Evolutionary conservation across 2,888 invertebrate species (phyloP), one percentile per base, ranked within the genome.

Genomic region (Stictocephala bisonia): DNA sequence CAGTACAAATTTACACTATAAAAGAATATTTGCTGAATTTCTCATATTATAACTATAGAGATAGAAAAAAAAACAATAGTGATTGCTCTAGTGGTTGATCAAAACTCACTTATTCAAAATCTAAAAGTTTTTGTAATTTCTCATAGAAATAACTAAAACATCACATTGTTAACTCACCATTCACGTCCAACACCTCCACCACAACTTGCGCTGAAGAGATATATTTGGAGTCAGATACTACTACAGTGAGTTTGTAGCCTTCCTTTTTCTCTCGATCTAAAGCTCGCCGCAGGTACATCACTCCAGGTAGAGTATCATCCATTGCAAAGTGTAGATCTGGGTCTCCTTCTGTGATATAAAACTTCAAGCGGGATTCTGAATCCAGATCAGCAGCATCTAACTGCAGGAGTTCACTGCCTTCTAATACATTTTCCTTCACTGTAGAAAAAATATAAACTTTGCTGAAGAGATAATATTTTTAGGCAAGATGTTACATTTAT

Each of bases 151-250:
- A n/a, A n/a, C n/a, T n/a, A n/a, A n/a, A n/a, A n/a, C n/a, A n/a
- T n/a, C n/a, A n/a, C n/a, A 15, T 26, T 18, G n/a, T 3, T n/a
- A 64, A 75, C 82, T 83, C 81, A 88, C 88, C 96, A 85, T 97
- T 96, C 13, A 93, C 93, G 85, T 97, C 97, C 69, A 91, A 85
- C 53, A 97, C 88, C 79, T 89, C 88, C 73, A 97, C 88, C 24
- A 85, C 85, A 24, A 97, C 90, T 80, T 87, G 86, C 1, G 96
- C 90, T 79, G 87, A 89, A 77, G 96, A 91, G 27, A 94, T 92
- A 85, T 91, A 96, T 82, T 93, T 92, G 48, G 96, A 95, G 86
- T 99, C 98, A 20, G 95, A 94, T 68, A 95, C 97, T 75, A 94
- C 88, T n/a, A 99, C 90, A 75, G 88, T 88, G 13, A 99, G 87